Percentiles rank a stretch among this genome's conserved stretches.
Evolutionary conservation across 2,113 vertebrate genomes (phyloP).

Genomic region (Nymphicus hollandicus): DNA sequence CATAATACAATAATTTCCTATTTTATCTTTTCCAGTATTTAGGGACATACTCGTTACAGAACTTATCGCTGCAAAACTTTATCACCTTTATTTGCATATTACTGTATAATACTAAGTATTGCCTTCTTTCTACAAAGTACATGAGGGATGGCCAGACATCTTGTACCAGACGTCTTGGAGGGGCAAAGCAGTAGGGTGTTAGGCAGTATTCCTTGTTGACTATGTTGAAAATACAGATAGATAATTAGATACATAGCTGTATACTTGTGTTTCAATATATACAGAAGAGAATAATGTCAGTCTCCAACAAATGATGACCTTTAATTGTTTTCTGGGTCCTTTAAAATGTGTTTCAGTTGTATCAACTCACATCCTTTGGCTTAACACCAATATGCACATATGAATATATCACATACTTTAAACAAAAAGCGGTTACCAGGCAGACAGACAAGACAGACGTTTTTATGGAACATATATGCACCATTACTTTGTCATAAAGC

Average conservation of each 20-base stretch:
- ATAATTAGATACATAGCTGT: neutral
- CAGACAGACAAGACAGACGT: neutral
- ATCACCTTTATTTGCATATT: neutral
- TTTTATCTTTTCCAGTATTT: neutral
- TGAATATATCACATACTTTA: neutral
- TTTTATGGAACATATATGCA: neutral
- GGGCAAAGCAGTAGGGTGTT: fast-evolving
- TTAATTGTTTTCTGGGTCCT: neutral
- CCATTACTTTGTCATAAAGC: neutral
- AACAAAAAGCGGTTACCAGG: neutral
- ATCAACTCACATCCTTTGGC: neutral
- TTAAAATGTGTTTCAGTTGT: neutral
- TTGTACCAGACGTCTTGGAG: neutral
- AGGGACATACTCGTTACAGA: neutral
- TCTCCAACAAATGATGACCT: neutral
- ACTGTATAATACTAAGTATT: neutral
- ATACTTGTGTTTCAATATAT: neutral
- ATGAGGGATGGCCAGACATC: neutral
- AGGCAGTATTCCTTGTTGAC: neutral
- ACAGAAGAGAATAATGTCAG: neutral
- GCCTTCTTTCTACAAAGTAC: neutral
- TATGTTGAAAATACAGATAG: neutral
- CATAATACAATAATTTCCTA: neutral
- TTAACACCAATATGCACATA: neutral
- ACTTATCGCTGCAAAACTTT: neutral